These are phyloP conservation scores for Phaedon cochleariae DNA, from an alignment of 2,888 invertebrate genomes.

Conservation along the genomic window DNA sequence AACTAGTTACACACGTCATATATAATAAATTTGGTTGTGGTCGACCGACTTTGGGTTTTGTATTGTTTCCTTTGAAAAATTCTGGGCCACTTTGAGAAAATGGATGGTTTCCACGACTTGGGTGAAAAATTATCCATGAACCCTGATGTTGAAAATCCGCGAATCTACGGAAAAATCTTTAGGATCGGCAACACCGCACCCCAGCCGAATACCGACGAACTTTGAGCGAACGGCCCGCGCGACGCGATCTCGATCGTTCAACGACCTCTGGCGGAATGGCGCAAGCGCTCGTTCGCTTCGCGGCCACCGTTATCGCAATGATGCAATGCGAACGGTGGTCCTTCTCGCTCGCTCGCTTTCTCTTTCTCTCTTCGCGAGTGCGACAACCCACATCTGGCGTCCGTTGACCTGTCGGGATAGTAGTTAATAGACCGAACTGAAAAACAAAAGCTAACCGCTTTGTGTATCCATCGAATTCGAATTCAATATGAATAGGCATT, in stretches of 20 bases:
- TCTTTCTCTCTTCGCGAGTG: slow-evolving; percentile 29
- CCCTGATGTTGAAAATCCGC: neutral
- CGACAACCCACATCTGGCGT: slow-evolving; percentile 48
- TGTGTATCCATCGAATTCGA: neutral
- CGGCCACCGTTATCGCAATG: slow-evolving; percentile 48
- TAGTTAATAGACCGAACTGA: no score
- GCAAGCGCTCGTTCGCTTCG: slow-evolving; percentile 20
- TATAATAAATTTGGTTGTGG: no score
- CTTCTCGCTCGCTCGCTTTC: slow-evolving; percentile 7
- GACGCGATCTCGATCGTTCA: slow-evolving; percentile 13
- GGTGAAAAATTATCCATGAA: no score
- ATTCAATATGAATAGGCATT: no score
- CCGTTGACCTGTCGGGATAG: slow-evolving; percentile 44
- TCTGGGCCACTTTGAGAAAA: no score
- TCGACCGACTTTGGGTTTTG: no score
- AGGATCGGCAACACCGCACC: neutral
- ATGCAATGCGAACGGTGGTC: slow-evolving; percentile 43
- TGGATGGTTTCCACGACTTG: no score
- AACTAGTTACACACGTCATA: no score
- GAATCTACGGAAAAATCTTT: neutral
- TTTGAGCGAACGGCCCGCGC: neutral
- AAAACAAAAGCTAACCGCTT: slow-evolving; percentile 18
- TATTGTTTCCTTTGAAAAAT: no score
- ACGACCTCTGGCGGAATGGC: slow-evolving; percentile 30
- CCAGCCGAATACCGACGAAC: neutral